These are phyloP conservation scores for Muscina levida DNA, from an alignment of 2,888 invertebrate genomes.

Conservation along the genomic window DNA sequence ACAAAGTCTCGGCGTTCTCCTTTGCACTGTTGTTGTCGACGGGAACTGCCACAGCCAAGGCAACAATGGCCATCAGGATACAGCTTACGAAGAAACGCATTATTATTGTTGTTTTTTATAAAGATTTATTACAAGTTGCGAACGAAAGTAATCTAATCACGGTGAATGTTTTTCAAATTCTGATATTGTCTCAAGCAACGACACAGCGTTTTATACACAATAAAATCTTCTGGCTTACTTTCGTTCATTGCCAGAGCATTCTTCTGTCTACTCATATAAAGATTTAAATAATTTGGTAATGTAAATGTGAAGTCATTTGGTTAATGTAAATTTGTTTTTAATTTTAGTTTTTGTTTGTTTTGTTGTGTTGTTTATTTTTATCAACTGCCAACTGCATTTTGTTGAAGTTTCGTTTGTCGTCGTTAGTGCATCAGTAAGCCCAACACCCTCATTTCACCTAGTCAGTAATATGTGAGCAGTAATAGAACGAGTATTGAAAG, in stretches of 20 bases:
- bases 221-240: constrained; percentile 16
- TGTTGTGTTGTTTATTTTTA: not conserved
- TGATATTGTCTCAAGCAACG: constrained; percentile 47
- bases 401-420: not conserved
- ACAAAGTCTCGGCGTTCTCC: constrained; percentile 55
- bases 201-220: constrained; percentile 44
- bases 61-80: constrained; percentile 56
- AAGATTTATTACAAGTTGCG: constrained; percentile 6
- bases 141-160: constrained; percentile 43
- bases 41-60: constrained; percentile 55
- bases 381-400: not conserved
- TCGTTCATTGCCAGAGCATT: constrained; percentile 26
- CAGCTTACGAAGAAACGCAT: constrained; percentile 68
- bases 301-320: constrained; percentile 48
- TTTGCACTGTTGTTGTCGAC: constrained; percentile 37
- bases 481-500: too few relatives aligned
- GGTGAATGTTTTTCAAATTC: constrained; percentile 45
- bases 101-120: too few relatives aligned
- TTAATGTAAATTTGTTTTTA: constrained; percentile 15
- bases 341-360: constrained; percentile 10
- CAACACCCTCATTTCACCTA: constrained; percentile 38
- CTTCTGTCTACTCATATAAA: not conserved
- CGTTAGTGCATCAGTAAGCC: constrained; percentile 27
- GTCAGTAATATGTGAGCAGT: too few relatives aligned
- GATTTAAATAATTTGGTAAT: constrained; percentile 23